These are phyloP conservation scores for Scaptomyza graminum DNA, from an alignment of 1,140 invertebrate species.

Conservation along the genomic window DNA sequence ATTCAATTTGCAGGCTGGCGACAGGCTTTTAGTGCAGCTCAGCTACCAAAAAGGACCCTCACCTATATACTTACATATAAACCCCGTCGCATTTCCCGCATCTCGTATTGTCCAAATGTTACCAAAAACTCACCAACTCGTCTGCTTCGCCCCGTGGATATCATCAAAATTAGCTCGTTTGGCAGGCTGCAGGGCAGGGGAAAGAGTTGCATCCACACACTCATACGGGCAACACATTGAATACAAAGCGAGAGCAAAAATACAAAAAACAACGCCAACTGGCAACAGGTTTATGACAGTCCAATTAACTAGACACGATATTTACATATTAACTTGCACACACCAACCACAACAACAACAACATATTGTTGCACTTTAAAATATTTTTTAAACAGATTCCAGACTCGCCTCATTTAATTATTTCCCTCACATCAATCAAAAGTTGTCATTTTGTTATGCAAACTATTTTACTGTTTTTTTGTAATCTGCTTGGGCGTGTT, in stretches of 20 bases:
- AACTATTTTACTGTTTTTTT: too few species aligned
- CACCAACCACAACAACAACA: neutral
- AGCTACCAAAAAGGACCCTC: neutral
- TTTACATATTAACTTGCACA: conserved; percentile 24
- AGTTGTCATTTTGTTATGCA: too few species aligned
- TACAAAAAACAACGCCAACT: conserved; percentile 18
- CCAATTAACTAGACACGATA: conserved; percentile 60
- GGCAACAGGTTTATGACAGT: conserved; percentile 67
- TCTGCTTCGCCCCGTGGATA: conserved; percentile 51
- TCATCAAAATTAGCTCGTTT: conserved; percentile 78
- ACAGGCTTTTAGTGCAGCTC: conserved; percentile 74
- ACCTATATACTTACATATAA: neutral
- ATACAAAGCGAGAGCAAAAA: neutral
- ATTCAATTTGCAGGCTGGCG: conserved; percentile 75
- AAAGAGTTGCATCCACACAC: conserved; percentile 37
- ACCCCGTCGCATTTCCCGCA: neutral
- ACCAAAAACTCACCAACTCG: conserved; percentile 12
- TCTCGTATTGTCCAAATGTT: conserved; percentile 21
- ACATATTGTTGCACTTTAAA: neutral
- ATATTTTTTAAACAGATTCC: neutral
- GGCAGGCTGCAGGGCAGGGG: conserved; percentile 12
- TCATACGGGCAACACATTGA: conserved; percentile 8
- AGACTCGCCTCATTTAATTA: neutral
- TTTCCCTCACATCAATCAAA: neutral
- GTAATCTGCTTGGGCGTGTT: too few species aligned